Conservation (phyloP, 2,797 vertebrate genomes). For the Syncerus caffer region DNA sequence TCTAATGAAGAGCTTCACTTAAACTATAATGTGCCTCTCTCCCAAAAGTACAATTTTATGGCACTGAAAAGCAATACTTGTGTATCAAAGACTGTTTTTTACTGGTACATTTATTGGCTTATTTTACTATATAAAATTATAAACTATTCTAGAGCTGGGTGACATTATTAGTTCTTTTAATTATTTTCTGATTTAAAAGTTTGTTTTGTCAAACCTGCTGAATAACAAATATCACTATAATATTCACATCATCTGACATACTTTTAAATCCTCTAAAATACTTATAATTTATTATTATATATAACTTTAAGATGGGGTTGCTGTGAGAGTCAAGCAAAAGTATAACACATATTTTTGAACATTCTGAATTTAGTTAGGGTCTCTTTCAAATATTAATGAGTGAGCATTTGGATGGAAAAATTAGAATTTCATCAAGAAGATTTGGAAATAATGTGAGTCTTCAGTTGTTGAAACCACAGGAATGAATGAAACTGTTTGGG, state of each 20-base stretch:
- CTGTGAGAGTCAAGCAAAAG: background rate
- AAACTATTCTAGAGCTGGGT: constrained; percentile 35
- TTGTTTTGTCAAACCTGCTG: constrained; percentile 44
- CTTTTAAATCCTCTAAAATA: background rate
- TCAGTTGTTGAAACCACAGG: background rate
- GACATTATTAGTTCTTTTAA: constrained; percentile 68
- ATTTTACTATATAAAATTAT: constrained; percentile 70
- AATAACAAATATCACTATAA: background rate
- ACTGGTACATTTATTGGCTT: constrained; percentile 73
- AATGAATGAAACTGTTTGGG: background rate
- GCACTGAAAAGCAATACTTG: constrained; percentile 75
- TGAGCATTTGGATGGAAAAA: background rate
- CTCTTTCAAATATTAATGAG: background rate
- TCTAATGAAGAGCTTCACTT: constrained; percentile 89
- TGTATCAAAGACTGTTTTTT: constrained; percentile 76
- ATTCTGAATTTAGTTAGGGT: background rate
- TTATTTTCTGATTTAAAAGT: constrained; percentile 74
- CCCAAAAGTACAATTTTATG: constrained; percentile 80
- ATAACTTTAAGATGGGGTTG: background rate
- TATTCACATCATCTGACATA: background rate
- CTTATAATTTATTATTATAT: background rate
- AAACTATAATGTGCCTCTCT: constrained; percentile 79
- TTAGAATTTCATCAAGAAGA: background rate
- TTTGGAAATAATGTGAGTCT: background rate
- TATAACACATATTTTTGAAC: background rate